Conservation (phyloP, 2,113 vertebrate genomes). For the Melanocharis versteri region DNA sequence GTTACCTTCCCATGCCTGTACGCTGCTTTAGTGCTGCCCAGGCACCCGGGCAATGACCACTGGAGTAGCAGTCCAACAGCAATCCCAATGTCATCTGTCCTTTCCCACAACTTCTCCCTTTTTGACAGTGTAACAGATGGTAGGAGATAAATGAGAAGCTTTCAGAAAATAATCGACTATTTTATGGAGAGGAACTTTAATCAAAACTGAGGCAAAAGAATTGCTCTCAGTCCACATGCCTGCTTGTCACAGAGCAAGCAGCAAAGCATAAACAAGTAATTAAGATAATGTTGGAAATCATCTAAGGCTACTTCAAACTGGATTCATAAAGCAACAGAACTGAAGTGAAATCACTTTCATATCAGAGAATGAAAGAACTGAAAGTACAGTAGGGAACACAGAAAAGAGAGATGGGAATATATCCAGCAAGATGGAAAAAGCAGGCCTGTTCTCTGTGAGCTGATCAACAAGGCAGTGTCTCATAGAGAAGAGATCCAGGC, state of each 20-base stretch:
- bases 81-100: background rate
- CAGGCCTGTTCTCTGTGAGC: conserved; percentile 24
- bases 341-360: conserved; percentile 8
- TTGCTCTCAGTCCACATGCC: background rate
- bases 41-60: background rate
- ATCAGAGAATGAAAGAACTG: conserved; percentile 17
- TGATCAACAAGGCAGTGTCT: conserved; percentile 38
- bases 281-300: background rate
- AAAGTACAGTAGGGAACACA: background rate
- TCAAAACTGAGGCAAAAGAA: conserved; percentile 10
- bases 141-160: background rate
- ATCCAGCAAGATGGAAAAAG: conserved; percentile 48
- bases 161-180: background rate
- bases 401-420: conserved; percentile 28
- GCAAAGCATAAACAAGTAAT: background rate
- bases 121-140: background rate
- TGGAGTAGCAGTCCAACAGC: background rate
- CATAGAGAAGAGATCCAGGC: background rate
- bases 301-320: background rate
- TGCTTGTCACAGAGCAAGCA: background rate
- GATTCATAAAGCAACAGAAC: conserved; percentile 6
- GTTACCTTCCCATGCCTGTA: background rate
- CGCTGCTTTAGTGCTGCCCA: background rate
- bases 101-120: background rate
- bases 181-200: background rate